Evolutionary conservation across 2,797 vertebrate species (phyloP).

Genomic region (Huso huso): DNA sequence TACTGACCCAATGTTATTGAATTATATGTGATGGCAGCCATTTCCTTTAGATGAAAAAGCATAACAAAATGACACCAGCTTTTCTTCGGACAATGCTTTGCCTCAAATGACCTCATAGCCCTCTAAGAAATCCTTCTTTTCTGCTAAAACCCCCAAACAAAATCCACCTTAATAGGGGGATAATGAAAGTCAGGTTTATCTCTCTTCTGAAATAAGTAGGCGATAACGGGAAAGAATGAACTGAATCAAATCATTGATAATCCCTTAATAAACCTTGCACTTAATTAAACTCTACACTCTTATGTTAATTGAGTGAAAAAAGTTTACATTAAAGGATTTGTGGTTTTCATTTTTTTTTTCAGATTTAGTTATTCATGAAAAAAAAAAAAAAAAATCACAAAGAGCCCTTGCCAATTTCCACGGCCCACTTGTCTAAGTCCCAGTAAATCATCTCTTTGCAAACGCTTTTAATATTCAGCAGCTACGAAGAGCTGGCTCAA

Average conservation of each 20-base stretch:
- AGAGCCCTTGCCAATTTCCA: not conserved
- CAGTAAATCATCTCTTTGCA: not conserved
- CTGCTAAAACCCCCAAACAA: conserved; percentile 31
- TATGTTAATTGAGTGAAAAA: conserved; percentile 61
- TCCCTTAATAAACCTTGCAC: conserved; percentile 52
- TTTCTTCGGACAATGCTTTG: no score
- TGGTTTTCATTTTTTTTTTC: no score
- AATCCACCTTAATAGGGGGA: conserved; percentile 19
- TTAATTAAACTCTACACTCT: conserved; percentile 56
- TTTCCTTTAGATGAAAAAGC: no score
- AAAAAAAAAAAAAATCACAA: no score
- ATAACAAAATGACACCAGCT: no score
- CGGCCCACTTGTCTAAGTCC: not conserved
- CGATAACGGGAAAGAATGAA: conserved; percentile 15
- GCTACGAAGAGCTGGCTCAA: conserved; percentile 9
- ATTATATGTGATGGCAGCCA: no score
- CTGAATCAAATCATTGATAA: conserved; percentile 29
- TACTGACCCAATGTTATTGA: no score
- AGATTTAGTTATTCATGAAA: no score
- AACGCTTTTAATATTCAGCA: conserved; percentile 17
- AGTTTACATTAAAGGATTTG: conserved; percentile 51
- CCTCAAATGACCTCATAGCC: no score
- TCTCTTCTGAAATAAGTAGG: conserved; percentile 25
- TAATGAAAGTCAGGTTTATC: conserved; percentile 13
- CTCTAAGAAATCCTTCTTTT: no score